These are phyloP conservation scores for Buceros bicornis DNA, from an alignment of 2,797 vertebrate species.

Conservation along the genomic window DNA sequence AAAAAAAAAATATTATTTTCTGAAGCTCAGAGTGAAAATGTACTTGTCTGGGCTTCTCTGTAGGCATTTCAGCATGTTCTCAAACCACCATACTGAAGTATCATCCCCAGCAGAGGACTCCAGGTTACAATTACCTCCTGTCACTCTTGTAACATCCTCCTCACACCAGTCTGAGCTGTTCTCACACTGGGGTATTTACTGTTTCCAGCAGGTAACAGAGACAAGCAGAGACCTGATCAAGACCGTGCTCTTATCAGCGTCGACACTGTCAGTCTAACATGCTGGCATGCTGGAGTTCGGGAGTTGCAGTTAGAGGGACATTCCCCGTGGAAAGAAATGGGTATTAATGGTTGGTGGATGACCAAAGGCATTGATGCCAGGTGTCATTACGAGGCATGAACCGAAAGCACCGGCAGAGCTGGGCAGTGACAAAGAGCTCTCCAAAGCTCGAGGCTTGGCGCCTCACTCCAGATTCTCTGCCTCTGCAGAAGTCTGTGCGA, in stretches of 20 bases:
- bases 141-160: not conserved
- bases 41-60: not conserved
- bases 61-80: not conserved
- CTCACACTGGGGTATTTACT: not conserved
- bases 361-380: not conserved
- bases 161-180: not conserved
- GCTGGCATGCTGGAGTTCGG: not conserved
- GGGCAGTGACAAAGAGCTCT: accelerated
- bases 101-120: not conserved
- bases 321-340: not conserved
- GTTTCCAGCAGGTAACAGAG: not conserved
- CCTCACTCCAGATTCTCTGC: not conserved
- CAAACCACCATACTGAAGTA: not conserved
- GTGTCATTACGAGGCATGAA: not conserved
- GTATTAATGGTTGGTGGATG: not conserved
- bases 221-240: not conserved
- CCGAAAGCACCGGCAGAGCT: not conserved
- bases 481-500: not conserved
- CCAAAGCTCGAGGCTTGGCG: not conserved
- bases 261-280: not conserved
- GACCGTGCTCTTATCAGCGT: not conserved
- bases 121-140: not conserved
- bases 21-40: not conserved
- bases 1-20: not conserved
- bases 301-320: not conserved